Evolutionary conservation across 1,140 invertebrate species (phyloP).

Genomic region (Catajapyx aquilonaris): DNA sequence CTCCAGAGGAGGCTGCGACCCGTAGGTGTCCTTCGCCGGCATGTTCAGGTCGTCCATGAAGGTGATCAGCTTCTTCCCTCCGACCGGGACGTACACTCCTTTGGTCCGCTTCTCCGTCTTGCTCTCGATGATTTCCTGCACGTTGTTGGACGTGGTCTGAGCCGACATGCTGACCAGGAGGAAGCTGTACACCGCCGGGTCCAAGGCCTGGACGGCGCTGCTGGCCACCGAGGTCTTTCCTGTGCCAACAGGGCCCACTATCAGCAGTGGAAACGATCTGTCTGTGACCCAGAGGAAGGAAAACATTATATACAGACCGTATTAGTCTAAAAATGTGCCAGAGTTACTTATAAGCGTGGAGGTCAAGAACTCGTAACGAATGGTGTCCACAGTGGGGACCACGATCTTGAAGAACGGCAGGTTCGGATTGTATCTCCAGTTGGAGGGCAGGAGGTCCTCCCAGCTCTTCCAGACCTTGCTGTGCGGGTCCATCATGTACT

Average conservation of each 20-base stretch:
- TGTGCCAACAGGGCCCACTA: slow-evolving; percentile 58
- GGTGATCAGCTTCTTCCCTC: slow-evolving; percentile 48
- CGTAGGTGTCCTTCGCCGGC: slow-evolving; percentile 67
- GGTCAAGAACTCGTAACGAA: slow-evolving; percentile 51
- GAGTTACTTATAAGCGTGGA: slow-evolving; percentile 32
- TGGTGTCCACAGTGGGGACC: slow-evolving; percentile 62
- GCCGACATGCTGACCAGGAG: slow-evolving; percentile 68
- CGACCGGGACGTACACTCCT: slow-evolving; percentile 48
- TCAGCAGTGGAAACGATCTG: slow-evolving; percentile 43
- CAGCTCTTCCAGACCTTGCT: slow-evolving; percentile 44
- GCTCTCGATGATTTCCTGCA: slow-evolving; percentile 49
- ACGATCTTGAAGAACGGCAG: slow-evolving; percentile 56
- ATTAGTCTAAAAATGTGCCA: too few relatives aligned
- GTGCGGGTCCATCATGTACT: slow-evolving; percentile 58
- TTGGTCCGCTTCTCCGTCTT: slow-evolving; percentile 63
- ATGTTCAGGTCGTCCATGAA: slow-evolving; percentile 82
- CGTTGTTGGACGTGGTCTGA: slow-evolving; percentile 50
- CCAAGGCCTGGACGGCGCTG: slow-evolving; percentile 36
- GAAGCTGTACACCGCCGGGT: slow-evolving; percentile 35
- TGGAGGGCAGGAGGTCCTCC: slow-evolving; percentile 46
- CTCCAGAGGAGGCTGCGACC: slow-evolving; percentile 66
- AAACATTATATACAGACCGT: too few relatives aligned
- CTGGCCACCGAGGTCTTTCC: slow-evolving; percentile 56
- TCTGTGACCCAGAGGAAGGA: too few relatives aligned
- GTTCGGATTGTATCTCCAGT: slow-evolving; percentile 47